Percentiles rank a stretch among this genome's conserved stretches.
Evolutionary conservation across 2,888 invertebrate species (phyloP).

Genomic region (Nomada hirtipes): DNA sequence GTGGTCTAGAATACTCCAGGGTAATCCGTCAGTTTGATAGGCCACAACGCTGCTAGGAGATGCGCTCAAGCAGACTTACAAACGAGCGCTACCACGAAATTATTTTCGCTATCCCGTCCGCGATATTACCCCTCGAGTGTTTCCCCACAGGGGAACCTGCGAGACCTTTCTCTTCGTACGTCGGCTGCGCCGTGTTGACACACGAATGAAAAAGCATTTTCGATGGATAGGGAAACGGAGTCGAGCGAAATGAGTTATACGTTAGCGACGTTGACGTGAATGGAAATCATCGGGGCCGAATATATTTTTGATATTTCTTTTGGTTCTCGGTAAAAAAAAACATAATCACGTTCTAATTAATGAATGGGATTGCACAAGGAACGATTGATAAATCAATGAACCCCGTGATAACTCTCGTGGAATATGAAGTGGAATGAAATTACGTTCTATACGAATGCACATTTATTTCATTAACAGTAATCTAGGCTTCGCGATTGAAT

Average conservation of each 20-base stretch:
- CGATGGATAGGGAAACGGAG: background rate
- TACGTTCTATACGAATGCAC: background rate
- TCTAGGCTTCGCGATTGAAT: constrained; percentile 24
- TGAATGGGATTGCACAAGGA: background rate
- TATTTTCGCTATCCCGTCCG: constrained; percentile 11
- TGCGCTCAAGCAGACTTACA: constrained; percentile 4
- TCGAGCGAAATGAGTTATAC: background rate
- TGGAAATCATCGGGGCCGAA: background rate
- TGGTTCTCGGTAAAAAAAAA: background rate
- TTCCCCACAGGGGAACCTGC: background rate
- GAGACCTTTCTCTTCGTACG: background rate
- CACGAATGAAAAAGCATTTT: constrained; percentile 11
- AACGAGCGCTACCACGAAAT: background rate
- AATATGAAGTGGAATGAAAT: constrained; percentile 3
- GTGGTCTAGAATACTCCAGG: constrained; percentile 15
- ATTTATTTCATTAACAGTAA: constrained; percentile 45
- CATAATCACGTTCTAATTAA: background rate
- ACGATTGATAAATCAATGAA: constrained; percentile 5
- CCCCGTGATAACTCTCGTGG: background rate
- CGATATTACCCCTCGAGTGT: constrained; percentile 2
- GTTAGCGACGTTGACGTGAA: background rate
- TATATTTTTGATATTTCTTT: background rate
- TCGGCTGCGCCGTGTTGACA: background rate
- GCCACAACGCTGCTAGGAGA: constrained; percentile 10
- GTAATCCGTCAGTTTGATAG: constrained; percentile 60